These are phyloP conservation scores for Glyphotaelius pellucidus DNA, from an alignment of 2,888 invertebrate species.

Conservation along the genomic window DNA sequence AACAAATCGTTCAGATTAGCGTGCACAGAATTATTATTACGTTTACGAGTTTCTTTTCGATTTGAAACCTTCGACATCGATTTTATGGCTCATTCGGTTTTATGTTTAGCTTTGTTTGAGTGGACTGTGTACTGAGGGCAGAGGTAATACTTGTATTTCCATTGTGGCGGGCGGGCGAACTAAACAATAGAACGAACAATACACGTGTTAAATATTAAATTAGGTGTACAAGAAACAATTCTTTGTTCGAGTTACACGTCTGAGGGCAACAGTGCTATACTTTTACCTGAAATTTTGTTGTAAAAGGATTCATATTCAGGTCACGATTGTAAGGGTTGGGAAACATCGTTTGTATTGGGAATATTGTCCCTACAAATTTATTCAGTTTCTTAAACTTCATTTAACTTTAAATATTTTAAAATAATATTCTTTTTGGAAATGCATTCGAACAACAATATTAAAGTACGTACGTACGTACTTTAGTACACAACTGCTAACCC, in stretches of 20 bases:
- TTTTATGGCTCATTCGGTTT: slow-evolving; percentile 25
- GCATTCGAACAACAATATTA: too few species aligned
- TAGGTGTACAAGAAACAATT: background rate
- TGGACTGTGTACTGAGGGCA: background rate
- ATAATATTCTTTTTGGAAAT: too few species aligned
- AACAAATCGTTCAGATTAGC: slow-evolving; percentile 32
- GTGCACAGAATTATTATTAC: slow-evolving; percentile 13
- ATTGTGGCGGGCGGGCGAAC: background rate
- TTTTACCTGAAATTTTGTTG: background rate
- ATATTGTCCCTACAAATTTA: too few species aligned
- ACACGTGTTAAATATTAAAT: slow-evolving; percentile 36
- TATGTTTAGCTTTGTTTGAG: slow-evolving; percentile 15
- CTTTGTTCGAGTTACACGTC: slow-evolving; percentile 21
- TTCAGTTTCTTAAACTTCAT: too few species aligned
- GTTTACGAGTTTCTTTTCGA: slow-evolving; percentile 5
- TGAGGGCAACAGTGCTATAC: background rate
- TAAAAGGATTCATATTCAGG: background rate
- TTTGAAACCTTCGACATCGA: slow-evolving; percentile 12
- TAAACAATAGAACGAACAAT: slow-evolving; percentile 13
- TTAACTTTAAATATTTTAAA: too few species aligned
- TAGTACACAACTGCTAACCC: too few species aligned
- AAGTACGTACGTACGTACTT: too few species aligned
- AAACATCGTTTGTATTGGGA: background rate
- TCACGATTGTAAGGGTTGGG: background rate
- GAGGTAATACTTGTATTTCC: background rate